phyloP scores from a whole-genome alignment of 2,888 invertebrate genomes.

The Diachrysia chrysitis region DNA sequence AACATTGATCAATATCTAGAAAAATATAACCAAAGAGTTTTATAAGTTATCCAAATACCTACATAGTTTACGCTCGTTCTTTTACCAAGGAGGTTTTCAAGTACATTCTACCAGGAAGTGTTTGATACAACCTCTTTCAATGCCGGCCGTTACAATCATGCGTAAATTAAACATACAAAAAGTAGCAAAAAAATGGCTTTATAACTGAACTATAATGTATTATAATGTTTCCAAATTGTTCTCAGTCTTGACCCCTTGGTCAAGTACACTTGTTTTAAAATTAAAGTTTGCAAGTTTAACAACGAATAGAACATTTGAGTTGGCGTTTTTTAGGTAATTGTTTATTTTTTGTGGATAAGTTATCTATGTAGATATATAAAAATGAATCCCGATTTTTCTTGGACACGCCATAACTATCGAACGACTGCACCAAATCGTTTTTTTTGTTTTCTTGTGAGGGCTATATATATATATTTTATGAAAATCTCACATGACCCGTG shows the following conservation, averaged over 20 bases:
- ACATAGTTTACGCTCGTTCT: neutral
- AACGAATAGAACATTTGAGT: conserved; percentile 38
- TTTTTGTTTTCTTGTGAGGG: too few relatives aligned
- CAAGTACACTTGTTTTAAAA: conserved; percentile 44
- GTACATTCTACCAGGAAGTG: neutral
- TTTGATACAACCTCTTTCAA: neutral
- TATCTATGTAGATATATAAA: too few relatives aligned
- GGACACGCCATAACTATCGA: too few relatives aligned
- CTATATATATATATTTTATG: too few relatives aligned
- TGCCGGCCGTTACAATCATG: neutral
- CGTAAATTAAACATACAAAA: conserved; percentile 22
- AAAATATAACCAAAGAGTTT: neutral
- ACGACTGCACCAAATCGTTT: too few relatives aligned
- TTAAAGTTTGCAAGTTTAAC: conserved; percentile 30
- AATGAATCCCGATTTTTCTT: too few relatives aligned
- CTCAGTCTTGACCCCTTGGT: conserved; percentile 48
- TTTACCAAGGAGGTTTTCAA: neutral
- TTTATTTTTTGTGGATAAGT: neutral
- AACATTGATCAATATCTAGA: too few relatives aligned
- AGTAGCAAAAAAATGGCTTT: conserved; percentile 39
- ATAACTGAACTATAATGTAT: conserved; percentile 33
- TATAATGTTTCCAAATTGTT: conserved; percentile 43
- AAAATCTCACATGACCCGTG: too few relatives aligned
- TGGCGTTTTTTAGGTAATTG: neutral
- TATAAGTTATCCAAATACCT: neutral